Evolutionary conservation across 2,113 vertebrate species (phyloP), one percentile per base, ranked within the genome.

Genomic region (Neogale vison): DNA sequence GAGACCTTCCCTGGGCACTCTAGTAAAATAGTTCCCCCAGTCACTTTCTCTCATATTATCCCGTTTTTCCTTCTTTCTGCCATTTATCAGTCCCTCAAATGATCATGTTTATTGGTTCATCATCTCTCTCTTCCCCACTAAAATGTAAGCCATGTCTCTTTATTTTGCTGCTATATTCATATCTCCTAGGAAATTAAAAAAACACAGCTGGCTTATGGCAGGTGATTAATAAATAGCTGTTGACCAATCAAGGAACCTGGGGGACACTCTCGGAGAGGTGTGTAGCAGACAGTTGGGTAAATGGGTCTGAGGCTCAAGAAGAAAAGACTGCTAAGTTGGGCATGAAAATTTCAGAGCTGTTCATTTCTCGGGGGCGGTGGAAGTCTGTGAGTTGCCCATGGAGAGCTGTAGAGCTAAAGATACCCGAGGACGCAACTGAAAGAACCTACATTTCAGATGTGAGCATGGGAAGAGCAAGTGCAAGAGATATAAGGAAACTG

Each of bases 191-290:
- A 1, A 6, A 61, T 29, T 11, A 77, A 52, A 34, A 77, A 90
- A 57, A 69, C 57, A 88, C 3, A 88, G 50, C 31, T 79, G 71
- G 31, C 50, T 47, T 63, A 10, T 92, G 10, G 20, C 21, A 61
- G 85, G 63, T 57, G 17, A 94, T 47, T 96, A 80, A 69, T 87
- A 96, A 93, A 55, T 71, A 47, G 65, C 63, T 69, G 9, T 82
- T 88, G 63, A 79, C 61, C 52, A 52, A 4, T 59, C n/a, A 2
- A 21, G 39, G 26, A 77, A 55, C 59, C 47, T 83, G 6, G 26
- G 47, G 67, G n/a, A 69, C 12, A 24, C n/a, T 74, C 55, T 34
- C 47, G 3, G 63, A 67, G 42, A 65, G 34, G n/a, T 82, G 24
- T 55, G 18, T 74, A 65, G 31, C 31, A 20, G 34, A 42, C 86